Evolutionary conservation across 2,113 vertebrate genomes (phyloP).

Genomic region (Brachirus orientalis): DNA sequence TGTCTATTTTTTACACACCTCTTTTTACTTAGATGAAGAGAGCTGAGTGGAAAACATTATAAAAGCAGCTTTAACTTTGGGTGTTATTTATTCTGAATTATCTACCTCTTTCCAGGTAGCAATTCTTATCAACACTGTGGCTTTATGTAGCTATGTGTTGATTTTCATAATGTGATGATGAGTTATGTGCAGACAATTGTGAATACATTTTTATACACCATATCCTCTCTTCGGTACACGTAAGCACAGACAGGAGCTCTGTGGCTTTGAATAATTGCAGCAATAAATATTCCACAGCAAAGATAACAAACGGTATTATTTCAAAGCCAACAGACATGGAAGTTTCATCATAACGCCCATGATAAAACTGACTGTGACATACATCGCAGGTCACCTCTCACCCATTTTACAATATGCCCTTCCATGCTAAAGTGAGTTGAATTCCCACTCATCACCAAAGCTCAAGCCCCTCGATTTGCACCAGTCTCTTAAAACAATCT

Average conservation of each 20-base stretch:
- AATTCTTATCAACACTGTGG: slow-evolving; percentile 30
- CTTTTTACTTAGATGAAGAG: slow-evolving; percentile 12
- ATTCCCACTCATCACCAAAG: slow-evolving; percentile 52
- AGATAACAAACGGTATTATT: slow-evolving; percentile 64
- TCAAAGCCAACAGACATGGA: slow-evolving; percentile 55
- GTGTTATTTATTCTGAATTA: slow-evolving; percentile 31
- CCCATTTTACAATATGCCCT: slow-evolving; percentile 68
- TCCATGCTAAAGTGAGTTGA: slow-evolving; percentile 55
- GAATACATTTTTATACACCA: slow-evolving; percentile 60
- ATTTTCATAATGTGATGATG: slow-evolving; percentile 74
- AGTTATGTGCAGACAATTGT: slow-evolving; percentile 73
- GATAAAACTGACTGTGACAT: slow-evolving; percentile 72
- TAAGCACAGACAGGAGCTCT: slow-evolving; percentile 52
- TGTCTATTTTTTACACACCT: no score
- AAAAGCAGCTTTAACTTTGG: slow-evolving; percentile 61
- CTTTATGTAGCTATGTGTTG: slow-evolving; percentile 56
- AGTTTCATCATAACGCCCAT: slow-evolving; percentile 61
- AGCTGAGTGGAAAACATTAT: slow-evolving; percentile 65
- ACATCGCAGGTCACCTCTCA: slow-evolving; percentile 54
- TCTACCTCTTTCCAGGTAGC: slow-evolving; percentile 33
- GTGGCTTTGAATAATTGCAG: slow-evolving; percentile 69
- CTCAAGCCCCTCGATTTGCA: slow-evolving; percentile 23
- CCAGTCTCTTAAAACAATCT: slow-evolving; percentile 54
- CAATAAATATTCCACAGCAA: slow-evolving; percentile 70
- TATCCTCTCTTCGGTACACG: slow-evolving; percentile 54